Evolutionary conservation across 2,797 vertebrate species (phyloP).

Genomic region (Peromyscus melanophrys): DNA sequence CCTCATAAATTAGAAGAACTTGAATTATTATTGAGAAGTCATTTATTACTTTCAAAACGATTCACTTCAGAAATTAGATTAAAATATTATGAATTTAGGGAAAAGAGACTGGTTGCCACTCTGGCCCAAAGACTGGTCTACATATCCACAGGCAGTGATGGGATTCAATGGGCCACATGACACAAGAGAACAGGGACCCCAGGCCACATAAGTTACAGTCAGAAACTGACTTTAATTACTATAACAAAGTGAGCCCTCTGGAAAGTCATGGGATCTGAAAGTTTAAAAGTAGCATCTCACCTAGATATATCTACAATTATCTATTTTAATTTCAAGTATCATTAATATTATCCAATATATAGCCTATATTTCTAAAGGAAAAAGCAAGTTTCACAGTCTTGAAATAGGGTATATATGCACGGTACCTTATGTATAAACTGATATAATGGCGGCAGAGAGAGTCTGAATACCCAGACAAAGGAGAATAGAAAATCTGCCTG

Average conservation of each 20-base stretch:
- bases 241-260: not conserved
- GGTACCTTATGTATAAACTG: not conserved
- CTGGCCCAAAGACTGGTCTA: not conserved
- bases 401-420: not conserved
- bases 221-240: conserved; percentile 40
- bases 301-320: not conserved
- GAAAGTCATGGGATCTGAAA: conserved; percentile 24
- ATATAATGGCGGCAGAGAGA: not conserved
- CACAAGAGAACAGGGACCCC: not conserved
- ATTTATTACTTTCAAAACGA: conserved; percentile 43
- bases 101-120: not conserved
- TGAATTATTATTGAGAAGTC: not conserved
- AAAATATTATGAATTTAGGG: not conserved
- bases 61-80: not conserved
- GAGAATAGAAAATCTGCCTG: not conserved
- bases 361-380: conserved; percentile 24
- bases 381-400: conserved; percentile 38
- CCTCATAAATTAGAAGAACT: not conserved
- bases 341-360: conserved; percentile 49
- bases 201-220: not conserved
- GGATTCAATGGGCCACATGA: not conserved
- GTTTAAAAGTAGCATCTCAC: not conserved
- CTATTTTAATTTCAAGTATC: not conserved
- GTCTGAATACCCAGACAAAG: not conserved
- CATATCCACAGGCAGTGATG: not conserved